These are phyloP conservation scores for Otocyon megalotis DNA, from an alignment of 2,113 vertebrate genomes.

Conservation along the genomic window DNA sequence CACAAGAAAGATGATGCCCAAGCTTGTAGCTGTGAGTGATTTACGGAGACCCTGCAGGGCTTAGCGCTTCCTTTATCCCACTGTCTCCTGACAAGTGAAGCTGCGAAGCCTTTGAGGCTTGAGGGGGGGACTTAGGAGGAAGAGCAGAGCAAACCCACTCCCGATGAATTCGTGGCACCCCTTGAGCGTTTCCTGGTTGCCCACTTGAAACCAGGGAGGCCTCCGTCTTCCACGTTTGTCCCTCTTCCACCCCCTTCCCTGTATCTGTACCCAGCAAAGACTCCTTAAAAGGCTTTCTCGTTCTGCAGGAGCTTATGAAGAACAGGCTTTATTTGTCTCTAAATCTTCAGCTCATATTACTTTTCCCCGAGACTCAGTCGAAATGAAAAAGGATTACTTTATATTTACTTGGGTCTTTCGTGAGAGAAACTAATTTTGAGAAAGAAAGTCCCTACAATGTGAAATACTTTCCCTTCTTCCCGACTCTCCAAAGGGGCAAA, in stretches of 20 bases:
- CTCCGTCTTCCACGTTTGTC: not conserved
- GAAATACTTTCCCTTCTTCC: conserved; percentile 22
- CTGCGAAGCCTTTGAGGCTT: rapidly evolving
- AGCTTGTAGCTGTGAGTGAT: not conserved
- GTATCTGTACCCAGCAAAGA: not conserved
- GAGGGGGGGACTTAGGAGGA: not conserved
- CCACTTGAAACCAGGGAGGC: not conserved
- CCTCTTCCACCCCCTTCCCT: not conserved
- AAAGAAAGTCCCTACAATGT: not conserved
- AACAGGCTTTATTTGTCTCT: conserved; percentile 54
- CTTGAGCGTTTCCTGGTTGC: not conserved
- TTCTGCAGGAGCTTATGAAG: not conserved
- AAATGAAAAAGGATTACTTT: conserved; percentile 77
- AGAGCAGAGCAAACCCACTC: not conserved
- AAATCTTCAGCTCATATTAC: conserved; percentile 62
- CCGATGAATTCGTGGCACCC: rapidly evolving
- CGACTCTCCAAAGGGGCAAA: not conserved
- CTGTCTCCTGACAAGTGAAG: not conserved
- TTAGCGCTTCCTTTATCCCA: not conserved
- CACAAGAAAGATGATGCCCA: not conserved
- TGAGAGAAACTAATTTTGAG: conserved; percentile 74
- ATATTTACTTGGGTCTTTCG: conserved; percentile 63
- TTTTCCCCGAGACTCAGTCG: not conserved
- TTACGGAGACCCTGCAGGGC: rapidly evolving
- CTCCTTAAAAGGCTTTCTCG: not conserved